Conservation (phyloP, 1,140 invertebrate species). For the Antheraea pernyi region DNA sequence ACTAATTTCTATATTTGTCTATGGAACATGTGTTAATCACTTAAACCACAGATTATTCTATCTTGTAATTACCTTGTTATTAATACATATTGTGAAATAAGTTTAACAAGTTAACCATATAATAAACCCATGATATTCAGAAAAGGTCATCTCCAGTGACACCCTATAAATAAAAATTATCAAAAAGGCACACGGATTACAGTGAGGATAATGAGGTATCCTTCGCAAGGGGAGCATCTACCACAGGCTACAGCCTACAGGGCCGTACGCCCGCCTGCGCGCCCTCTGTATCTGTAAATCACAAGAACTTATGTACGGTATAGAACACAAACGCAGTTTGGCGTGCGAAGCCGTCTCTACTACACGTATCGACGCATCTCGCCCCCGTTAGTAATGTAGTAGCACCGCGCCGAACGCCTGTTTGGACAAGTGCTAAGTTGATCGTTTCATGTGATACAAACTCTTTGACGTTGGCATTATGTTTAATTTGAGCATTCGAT, state of each 20-base stretch:
- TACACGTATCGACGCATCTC: slow-evolving; percentile 33
- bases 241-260: slow-evolving; percentile 11
- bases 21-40: not conserved
- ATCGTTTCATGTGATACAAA: slow-evolving; percentile 72
- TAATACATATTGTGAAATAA: not conserved
- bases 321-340: slow-evolving; percentile 57
- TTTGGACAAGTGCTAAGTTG: slow-evolving; percentile 77
- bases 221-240: slow-evolving; percentile 58
- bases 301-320: slow-evolving; percentile 49
- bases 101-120: not conserved
- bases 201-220: slow-evolving; percentile 75
- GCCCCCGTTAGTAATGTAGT: slow-evolving; percentile 44
- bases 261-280: slow-evolving; percentile 40
- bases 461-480: slow-evolving; percentile 69
- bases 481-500: slow-evolving; percentile 69
- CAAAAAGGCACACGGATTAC: slow-evolving; percentile 70
- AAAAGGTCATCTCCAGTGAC: slow-evolving; percentile 30
- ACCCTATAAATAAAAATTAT: slow-evolving; percentile 66
- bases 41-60: not conserved
- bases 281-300: slow-evolving; percentile 65
- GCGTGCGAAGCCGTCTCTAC: slow-evolving; percentile 56
- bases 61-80: not conserved
- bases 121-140: slow-evolving; percentile 26
- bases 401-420: slow-evolving; percentile 37
- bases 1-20: not conserved